Evolutionary conservation across 2,888 invertebrate species (phyloP).

Genomic region (Rhopalosiphum nymphaeae): DNA sequence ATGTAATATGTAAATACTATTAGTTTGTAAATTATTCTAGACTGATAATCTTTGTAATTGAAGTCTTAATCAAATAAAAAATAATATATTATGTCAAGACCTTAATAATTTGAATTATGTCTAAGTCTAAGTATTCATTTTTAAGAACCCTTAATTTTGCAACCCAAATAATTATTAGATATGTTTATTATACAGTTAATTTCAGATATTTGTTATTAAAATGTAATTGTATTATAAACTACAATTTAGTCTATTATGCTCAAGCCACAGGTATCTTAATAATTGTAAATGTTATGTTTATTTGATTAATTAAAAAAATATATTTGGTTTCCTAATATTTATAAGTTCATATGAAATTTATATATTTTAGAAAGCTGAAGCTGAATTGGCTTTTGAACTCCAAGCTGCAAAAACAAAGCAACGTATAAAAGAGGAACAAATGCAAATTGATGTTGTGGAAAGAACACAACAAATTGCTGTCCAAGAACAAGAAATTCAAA

Average conservation of each 20-base stretch:
- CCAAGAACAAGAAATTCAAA: conserved; percentile 95
- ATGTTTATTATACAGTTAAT: background rate
- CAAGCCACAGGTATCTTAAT: background rate
- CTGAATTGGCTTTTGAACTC: conserved; percentile 91
- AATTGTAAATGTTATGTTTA: background rate
- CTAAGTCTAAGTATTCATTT: background rate
- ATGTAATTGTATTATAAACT: background rate
- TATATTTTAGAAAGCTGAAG: conserved; percentile 81
- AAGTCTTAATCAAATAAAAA: too few species aligned
- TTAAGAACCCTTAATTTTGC: background rate
- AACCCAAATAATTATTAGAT: background rate
- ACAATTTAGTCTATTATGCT: background rate
- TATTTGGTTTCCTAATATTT: too few species aligned
- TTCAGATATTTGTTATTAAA: background rate
- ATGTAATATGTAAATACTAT: too few species aligned
- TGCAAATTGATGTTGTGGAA: conserved; percentile 95
- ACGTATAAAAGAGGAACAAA: conserved; percentile 95
- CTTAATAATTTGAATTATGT: background rate
- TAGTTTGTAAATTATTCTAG: too few species aligned
- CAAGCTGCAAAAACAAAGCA: conserved; percentile 97
- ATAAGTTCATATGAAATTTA: background rate
- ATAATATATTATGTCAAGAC: background rate
- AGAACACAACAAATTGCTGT: conserved; percentile 93
- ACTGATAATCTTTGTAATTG: too few species aligned
- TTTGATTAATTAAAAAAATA: conserved; percentile 1